Percentiles rank a stretch among this genome's conserved stretches.
phyloP scores from a whole-genome alignment of 2,113 vertebrate species.

The Recurvirostra avosetta region DNA sequence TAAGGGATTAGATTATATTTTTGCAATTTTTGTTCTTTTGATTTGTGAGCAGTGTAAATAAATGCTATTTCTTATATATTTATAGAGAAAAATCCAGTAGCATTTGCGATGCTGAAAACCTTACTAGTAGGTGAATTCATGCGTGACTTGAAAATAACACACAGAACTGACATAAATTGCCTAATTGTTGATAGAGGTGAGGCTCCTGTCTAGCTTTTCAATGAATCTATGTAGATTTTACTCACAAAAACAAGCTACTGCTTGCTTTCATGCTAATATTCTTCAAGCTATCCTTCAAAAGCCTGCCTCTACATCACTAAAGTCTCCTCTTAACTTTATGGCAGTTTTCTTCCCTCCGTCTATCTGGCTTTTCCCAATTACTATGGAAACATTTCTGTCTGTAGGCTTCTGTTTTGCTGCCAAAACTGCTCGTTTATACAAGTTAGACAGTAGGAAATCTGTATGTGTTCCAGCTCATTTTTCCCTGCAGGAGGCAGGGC shows the following conservation, averaged over 20 bases:
- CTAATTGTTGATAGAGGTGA: neutral
- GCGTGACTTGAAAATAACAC: neutral
- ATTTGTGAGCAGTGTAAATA: neutral
- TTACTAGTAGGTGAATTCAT: neutral
- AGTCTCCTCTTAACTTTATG: neutral
- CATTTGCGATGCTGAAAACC: neutral
- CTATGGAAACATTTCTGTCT: neutral
- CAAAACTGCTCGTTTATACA: neutral
- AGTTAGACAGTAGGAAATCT: neutral
- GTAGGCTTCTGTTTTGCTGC: neutral
- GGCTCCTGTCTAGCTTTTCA: neutral
- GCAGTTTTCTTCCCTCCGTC: neutral
- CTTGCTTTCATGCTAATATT: neutral
- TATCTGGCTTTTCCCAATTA: neutral
- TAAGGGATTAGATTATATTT: neutral
- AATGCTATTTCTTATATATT: neutral
- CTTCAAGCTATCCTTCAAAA: neutral
- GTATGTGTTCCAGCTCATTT: neutral
- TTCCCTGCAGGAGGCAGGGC: neutral
- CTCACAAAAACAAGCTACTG: neutral
- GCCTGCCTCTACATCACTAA: neutral
- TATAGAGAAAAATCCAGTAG: neutral
- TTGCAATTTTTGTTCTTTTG: neutral
- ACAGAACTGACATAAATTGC: neutral
- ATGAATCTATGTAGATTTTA: neutral